Conservation (phyloP, 2,797 vertebrate species). For the Coilia nasus region DNA sequence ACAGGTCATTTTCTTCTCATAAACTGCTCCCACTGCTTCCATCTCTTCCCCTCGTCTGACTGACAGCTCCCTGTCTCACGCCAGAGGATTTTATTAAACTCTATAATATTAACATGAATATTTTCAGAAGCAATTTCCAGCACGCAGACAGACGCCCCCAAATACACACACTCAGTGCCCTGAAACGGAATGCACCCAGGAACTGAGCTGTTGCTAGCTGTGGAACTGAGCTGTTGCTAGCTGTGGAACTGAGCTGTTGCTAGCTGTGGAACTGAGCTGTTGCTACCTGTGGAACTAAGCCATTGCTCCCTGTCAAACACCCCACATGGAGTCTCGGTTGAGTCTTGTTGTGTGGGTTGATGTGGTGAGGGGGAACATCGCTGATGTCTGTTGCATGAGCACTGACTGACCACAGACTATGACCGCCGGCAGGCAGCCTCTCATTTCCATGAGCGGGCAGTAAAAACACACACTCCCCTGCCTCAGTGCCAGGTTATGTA, state of each 20-base stretch:
- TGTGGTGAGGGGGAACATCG: too few species aligned
- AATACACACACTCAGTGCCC: neutral
- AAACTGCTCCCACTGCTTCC: neutral
- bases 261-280: too few species aligned
- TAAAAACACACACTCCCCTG: neutral
- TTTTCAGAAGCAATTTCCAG: slow-evolving; percentile 40
- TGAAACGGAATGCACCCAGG: neutral
- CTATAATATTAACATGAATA: slow-evolving; percentile 45
- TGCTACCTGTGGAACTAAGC: too few species aligned
- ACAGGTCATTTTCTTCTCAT: neutral
- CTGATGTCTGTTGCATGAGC: neutral
- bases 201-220: neutral
- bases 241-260: too few species aligned
- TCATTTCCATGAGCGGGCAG: neutral
- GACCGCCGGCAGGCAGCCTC: neutral
- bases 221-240: too few species aligned
- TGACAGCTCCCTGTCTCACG: slow-evolving; percentile 15
- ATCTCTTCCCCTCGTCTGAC: neutral
- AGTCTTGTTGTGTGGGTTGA: neutral
- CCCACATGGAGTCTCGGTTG: neutral
- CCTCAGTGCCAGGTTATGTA: neutral
- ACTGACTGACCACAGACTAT: neutral
- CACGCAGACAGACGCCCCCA: neutral
- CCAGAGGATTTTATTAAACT: slow-evolving; percentile 40
- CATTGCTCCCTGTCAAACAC: neutral